phyloP scores from a whole-genome alignment of 2,797 vertebrate genomes.

The Psittacula echo region DNA sequence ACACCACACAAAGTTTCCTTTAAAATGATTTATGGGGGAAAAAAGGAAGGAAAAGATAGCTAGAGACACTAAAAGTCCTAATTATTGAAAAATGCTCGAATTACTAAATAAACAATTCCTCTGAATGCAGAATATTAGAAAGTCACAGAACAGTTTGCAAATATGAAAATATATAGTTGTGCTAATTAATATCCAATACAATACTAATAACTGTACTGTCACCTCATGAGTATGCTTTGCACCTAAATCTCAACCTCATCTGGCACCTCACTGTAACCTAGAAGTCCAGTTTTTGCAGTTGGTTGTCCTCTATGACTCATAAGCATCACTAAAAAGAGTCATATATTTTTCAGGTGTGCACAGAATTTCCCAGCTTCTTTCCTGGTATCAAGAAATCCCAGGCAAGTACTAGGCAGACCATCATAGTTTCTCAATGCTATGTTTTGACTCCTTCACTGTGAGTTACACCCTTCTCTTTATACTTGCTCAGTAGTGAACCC shows the following conservation, averaged over 20 bases:
- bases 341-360: not conserved
- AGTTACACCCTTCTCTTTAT: not conserved
- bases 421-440: not conserved
- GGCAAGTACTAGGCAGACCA: not conserved
- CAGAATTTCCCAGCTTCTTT: not conserved
- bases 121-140: not conserved
- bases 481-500: not conserved
- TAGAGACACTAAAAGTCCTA: not conserved
- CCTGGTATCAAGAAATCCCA: not conserved
- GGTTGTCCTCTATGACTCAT: not conserved
- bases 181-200: not conserved
- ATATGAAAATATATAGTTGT: not conserved
- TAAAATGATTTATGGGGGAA: not conserved
- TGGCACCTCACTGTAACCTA: not conserved
- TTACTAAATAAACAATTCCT: not conserved
- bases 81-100: not conserved
- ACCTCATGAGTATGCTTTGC: not conserved
- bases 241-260: not conserved
- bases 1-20: not conserved
- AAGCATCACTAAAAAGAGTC: not conserved
- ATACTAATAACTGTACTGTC: not conserved
- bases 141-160: not conserved
- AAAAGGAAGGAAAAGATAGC: not conserved
- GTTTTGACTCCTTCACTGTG: not conserved
- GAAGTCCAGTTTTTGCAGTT: not conserved